Evolutionary conservation across 2,888 invertebrate genomes (phyloP), one percentile per base, ranked within the genome.

Genomic region (Isotomurus palustris): DNA sequence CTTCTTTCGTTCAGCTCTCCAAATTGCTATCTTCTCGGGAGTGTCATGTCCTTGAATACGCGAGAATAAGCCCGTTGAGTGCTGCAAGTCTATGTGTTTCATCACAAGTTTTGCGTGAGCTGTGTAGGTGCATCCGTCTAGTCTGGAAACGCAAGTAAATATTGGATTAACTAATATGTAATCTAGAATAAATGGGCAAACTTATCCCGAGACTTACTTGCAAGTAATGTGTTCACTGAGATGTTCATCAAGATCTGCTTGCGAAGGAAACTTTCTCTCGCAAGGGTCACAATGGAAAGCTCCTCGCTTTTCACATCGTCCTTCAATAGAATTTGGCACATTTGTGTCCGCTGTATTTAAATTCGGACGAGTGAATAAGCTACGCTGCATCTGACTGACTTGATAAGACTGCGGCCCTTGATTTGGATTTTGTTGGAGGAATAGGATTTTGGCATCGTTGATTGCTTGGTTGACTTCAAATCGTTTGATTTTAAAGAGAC

Each of bases 81-180:
- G 93, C 76, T 91, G 88, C 80, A 87, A 84, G 74, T 82, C 81
- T 67, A 89, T 83, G 73, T 94, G 94, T 68, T 84, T 84, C 60
- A 85, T 84, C 14, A 94, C 83, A 2, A 91, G 80, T 74, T 84
- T 84, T 3, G 86, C 83, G 73, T 88, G 87, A 3, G 88, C 91
- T 57, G 83, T 78, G 76, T 88, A 91, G 32, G 79, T 80, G 73
- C 93, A 94, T 14, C 86, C 87, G 71, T 88, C 88, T 51, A 87
- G 82, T 50, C 84, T 85, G 73, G 12, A 49, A 38, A 28, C 28
- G 25, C 4, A 40, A 6, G 6, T 14, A 47, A 36, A 47, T 17
- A 8, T 12, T 8, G 41, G n/a, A 19, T 40, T 40, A 8, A 17
- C 17, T 12, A 32, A 10, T 32, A 32, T 32, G 8, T 32, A 32